Conservation (phyloP, 2,113 vertebrate genomes). For the Solea solea region DNA sequence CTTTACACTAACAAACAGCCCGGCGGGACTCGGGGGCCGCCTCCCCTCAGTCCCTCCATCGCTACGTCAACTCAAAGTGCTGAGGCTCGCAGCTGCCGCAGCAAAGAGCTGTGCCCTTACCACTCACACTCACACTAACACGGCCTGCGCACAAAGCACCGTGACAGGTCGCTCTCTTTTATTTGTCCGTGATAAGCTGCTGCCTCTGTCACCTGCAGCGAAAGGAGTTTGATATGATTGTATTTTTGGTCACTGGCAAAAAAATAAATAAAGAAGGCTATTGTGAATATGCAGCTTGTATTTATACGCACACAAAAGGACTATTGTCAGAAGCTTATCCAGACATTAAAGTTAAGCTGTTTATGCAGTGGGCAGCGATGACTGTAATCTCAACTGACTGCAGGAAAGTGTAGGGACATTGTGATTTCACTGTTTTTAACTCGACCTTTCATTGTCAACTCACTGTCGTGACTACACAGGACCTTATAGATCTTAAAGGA, state of each 20-base stretch:
- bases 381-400: slow-evolving; percentile 49
- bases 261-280: slow-evolving; percentile 6
- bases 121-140: slow-evolving; percentile 55
- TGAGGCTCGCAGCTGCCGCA: slow-evolving; percentile 67
- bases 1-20: slow-evolving; percentile 85
- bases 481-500: neutral
- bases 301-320: slow-evolving; percentile 53
- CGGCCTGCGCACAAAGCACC: slow-evolving; percentile 60
- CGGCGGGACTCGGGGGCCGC: slow-evolving; percentile 54
- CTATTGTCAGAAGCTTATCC: slow-evolving; percentile 55
- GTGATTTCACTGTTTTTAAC: slow-evolving; percentile 31
- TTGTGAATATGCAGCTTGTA: slow-evolving; percentile 47
- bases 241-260: slow-evolving; percentile 34
- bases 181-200: slow-evolving; percentile 45
- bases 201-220: slow-evolving; percentile 53
- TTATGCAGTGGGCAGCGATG: slow-evolving; percentile 40
- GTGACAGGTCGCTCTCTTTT: slow-evolving; percentile 52
- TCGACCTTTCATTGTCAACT: neutral
- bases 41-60: slow-evolving; percentile 68
- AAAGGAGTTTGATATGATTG: slow-evolving; percentile 42
- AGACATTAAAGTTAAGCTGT: slow-evolving; percentile 59
- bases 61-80: slow-evolving; percentile 74
- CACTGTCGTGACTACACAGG: neutral
- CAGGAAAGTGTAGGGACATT: slow-evolving; percentile 35
- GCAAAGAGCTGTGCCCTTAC: slow-evolving; percentile 46